Evolutionary conservation across 1,140 invertebrate species (phyloP), one percentile per base, ranked within the genome.

Genomic region (Camponotus vicinus): DNA sequence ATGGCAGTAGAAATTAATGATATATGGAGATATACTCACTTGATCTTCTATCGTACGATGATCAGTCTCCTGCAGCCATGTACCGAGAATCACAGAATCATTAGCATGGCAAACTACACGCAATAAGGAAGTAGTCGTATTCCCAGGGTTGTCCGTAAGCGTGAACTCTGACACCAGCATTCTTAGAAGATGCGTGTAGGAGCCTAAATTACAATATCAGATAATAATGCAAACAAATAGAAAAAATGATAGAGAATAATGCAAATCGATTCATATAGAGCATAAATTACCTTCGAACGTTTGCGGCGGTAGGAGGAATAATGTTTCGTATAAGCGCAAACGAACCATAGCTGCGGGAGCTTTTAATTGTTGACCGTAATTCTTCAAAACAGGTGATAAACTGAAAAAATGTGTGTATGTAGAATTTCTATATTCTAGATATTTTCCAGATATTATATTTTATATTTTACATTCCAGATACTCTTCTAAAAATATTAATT

Each of bases 161-260:
- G 99, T 99, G 87, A 99, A 98, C 95, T 99, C 99, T 2, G 99
- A 98, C 3, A 99, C 99, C n/a, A 99, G 95, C 96, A 99, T 97
- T 78, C 98, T 96, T 73, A 99, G 94, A 34, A 99, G 95, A 94
- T 97, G 97, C 1, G 98, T 98, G 86, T 98, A 98, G 27, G 97
- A 98, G 91, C 96, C 96, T 97, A 66, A 15, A 52, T 52, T 49
- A 94, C 87, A 88, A 89, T 82, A 88, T 78, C 59, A 45, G 63
- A 75, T 40, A 45, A 40, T 70, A 55, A 87, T 71, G n/a, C 66
- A 82, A 37, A 59, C 49, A 78, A 21, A 69, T 59, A 34, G 37
- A 45, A 34, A 61, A 18, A 3, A 45, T 73, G 2, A 6, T 63
- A 9, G 32, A 27, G 27, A 52, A 1, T 52, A 77, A 75, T 55